Evolutionary conservation across 2,113 vertebrate species (phyloP), one percentile per base, ranked within the genome.

Genomic region (Prietella phreatophila): DNA sequence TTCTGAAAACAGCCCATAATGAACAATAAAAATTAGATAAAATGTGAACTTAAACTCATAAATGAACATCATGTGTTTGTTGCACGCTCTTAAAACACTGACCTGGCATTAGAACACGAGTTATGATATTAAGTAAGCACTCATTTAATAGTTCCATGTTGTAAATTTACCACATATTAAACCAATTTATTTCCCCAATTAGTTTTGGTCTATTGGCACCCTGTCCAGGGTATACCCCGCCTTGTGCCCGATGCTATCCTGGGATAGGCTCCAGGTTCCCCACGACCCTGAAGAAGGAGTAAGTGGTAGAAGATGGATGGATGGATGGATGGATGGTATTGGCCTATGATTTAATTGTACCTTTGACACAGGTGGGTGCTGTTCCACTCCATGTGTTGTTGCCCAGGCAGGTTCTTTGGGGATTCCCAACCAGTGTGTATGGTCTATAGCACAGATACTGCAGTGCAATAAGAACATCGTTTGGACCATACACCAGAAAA

Each of bases 401-500:
- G 0, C 95, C 93, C 89, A 97, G 95, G 90, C 98, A 99, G 50
- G 95, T 97, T 91, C 97, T 96, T 91, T 97, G 95, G 76, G 96
- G 96, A 50, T 88, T 95, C 69, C 98, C 98, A 5, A 95, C 97
- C 76, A 99, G 96, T 89, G 97, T 95, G 90, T 97, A 98, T 0
- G 97, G 97, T 90, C 94, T 95, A 93, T 97, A 95, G 93, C 98
- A 99, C 88, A 97, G 96, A 94, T 98, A 99, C 91, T 97, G 96
- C 81, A 98, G 88, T 0, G 96, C 93, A 0, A 98, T 97, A 88
- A 97, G 96, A 85, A 97, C 93, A 76, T 96, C 93, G 9, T 96
- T 97, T 22, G 96, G 95, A 56, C 97, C 97, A 86, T 97, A 97
- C 50, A 97, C 94, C 88, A 98, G 88, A 92, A 96, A 97, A 95